Evolutionary conservation across 1,140 invertebrate genomes (phyloP), one percentile per base, ranked within the genome.

Genomic region (Drosophila baimaii): DNA sequence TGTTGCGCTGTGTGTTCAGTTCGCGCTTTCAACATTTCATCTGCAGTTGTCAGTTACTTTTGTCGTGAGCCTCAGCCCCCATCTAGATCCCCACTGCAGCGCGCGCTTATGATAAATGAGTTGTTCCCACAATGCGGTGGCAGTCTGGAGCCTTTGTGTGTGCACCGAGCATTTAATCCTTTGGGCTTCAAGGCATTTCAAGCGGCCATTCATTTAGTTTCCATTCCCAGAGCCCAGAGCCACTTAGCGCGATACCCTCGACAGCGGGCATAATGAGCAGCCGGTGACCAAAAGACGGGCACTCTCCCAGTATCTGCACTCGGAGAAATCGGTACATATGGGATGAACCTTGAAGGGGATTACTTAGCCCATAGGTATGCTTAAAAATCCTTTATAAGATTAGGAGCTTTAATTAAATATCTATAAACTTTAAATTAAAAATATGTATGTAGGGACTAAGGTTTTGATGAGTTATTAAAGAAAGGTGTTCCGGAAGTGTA

Each of bases 21-120:
- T 89, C 77, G 80, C 77, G 81, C 84, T 88, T 89, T 88, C 83
- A 88, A 89, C 83, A 80, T 88, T 89, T 88, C 83, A 88, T 88
- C 84, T 88, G 83, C 83, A 88, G 84, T 88, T 88, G 83, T 84
- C 84, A 88, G 84, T 64, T 73, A 78, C 78, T 85, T 85, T 86
- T 81, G 77, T 83, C 65, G 51, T 57, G 62, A 63, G 65, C 57
- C 49, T 21, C 35, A 41, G 46, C 37, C 15, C 44, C 25, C 37
- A n/a, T 25, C 57, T 33, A 52, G 51, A 62, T 43, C 41, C 41
- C 41, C 51, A 47, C 63, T 47, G 66, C 76, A 63, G 21, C 47
- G 44, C 44, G 39, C 49, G 77, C 80, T 83, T 89, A 89, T 88
- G 83, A 88, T 88, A 83, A 88, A 88, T 88, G 83, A 88, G 77